Conservation (phyloP, 2,888 invertebrate genomes). For the Aspidiotus destructor region DNA sequence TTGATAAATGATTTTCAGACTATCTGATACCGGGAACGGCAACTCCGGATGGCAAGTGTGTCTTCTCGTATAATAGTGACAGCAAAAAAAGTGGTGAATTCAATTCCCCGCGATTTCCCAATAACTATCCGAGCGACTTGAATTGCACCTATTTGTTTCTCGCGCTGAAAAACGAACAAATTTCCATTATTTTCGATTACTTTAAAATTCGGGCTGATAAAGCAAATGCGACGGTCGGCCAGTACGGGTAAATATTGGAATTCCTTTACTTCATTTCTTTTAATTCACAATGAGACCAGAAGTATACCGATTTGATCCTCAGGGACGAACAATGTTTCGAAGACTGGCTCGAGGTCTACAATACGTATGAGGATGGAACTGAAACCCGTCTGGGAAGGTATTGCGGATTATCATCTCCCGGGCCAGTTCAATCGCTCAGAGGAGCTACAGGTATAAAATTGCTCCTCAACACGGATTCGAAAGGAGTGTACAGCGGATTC, state of each 20-base stretch:
- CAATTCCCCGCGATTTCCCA: constrained; percentile 92
- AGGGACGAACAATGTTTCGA: constrained; percentile 72
- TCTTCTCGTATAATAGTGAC: constrained; percentile 80
- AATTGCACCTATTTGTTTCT: constrained; percentile 88
- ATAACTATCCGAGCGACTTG: constrained; percentile 89
- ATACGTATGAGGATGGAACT: constrained; percentile 70
- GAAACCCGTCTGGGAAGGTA: constrained; percentile 82
- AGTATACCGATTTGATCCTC: constrained; percentile 28
- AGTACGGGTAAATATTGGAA: constrained; percentile 55
- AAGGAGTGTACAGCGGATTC: constrained; percentile 87
- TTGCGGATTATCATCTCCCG: constrained; percentile 84
- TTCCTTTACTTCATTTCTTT: constrained; percentile 2
- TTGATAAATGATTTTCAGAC: constrained; percentile 47
- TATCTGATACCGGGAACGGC: constrained; percentile 91
- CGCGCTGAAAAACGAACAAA: constrained; percentile 78
- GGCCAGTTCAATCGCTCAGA: constrained; percentile 85
- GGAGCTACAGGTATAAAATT: constrained; percentile 81
- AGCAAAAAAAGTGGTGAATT: constrained; percentile 82
- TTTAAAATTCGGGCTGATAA: constrained; percentile 78
- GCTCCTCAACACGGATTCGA: constrained; percentile 75
- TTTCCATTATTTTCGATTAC: constrained; percentile 80
- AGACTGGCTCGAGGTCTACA: constrained; percentile 90
- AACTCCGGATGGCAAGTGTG: constrained; percentile 81
- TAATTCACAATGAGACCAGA: background rate
- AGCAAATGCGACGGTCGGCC: constrained; percentile 63